Percentiles rank a stretch among this genome's conserved stretches.
Conservation (phyloP, 1,140 invertebrate genomes). For the Zaprionus ornatus region DNA sequence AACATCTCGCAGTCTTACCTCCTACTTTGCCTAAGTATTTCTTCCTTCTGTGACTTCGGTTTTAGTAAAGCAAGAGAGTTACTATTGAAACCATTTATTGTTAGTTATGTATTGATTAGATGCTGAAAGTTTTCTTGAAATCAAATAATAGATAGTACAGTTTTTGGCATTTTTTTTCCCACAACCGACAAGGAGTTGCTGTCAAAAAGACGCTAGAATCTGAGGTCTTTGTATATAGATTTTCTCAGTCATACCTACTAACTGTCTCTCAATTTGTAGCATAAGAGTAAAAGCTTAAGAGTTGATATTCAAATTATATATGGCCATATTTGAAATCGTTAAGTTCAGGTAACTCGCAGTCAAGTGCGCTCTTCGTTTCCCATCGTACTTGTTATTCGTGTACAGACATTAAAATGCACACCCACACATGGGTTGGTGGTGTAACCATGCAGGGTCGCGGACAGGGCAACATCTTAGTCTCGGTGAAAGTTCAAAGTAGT, state of each 20-base stretch:
- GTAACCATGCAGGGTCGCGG: not conserved
- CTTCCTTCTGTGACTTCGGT: not conserved
- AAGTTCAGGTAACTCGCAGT: not conserved
- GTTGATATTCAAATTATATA: too few relatives aligned
- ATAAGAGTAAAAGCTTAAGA: too few relatives aligned
- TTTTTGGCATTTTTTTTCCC: too few relatives aligned
- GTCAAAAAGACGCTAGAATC: too few relatives aligned
- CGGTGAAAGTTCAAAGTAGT: slow-evolving; percentile 43
- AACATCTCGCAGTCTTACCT: too few relatives aligned
- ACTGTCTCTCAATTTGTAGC: too few relatives aligned
- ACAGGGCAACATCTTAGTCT: slow-evolving; percentile 15
- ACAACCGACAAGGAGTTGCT: too few relatives aligned
- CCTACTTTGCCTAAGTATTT: not conserved
- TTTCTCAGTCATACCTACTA: too few relatives aligned
- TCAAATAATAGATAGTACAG: not conserved
- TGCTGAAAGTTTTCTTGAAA: not conserved
- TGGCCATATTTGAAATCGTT: too few relatives aligned
- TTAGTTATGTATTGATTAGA: not conserved
- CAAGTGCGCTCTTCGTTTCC: not conserved
- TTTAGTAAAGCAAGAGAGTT: not conserved
- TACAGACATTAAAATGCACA: slow-evolving; percentile 39
- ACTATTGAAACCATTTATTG: not conserved
- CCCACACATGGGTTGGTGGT: not conserved
- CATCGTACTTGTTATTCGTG: not conserved
- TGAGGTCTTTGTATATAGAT: too few relatives aligned